phyloP scores from a whole-genome alignment of 2,797 vertebrate species.

The Rhinoraja longicauda region DNA sequence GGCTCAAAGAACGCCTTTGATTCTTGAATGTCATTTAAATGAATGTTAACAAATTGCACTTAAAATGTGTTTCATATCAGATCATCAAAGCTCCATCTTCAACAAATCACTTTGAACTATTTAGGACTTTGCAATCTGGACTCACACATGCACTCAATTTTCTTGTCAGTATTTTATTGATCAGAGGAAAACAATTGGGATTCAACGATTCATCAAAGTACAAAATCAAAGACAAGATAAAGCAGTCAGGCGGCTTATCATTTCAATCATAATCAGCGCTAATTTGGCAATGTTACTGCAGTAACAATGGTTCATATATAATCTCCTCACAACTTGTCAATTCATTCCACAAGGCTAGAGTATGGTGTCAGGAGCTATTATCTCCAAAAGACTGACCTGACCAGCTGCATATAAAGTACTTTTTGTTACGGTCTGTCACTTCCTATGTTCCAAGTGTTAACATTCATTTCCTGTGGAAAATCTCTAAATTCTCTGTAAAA shows the following conservation, averaged over 20 bases:
- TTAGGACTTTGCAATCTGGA: not conserved
- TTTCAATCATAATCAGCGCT: not conserved
- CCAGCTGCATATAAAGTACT: constrained; percentile 30
- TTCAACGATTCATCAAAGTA: not conserved
- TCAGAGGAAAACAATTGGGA: not conserved
- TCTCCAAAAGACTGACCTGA: constrained; percentile 15
- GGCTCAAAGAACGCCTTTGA: not conserved
- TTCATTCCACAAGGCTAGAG: constrained; percentile 1
- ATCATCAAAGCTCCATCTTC: not conserved
- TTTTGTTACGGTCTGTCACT: constrained; percentile 36
- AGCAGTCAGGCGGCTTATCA: not conserved
- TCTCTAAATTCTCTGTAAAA: not conserved
- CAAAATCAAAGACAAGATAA: constrained; percentile 17
- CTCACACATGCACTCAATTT: not conserved
- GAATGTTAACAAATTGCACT: not conserved
- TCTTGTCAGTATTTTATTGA: not conserved
- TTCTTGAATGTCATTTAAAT: not conserved
- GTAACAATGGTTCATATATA: constrained; percentile 16
- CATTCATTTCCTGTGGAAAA: constrained; percentile 39
- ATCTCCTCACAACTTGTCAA: constrained; percentile 32
- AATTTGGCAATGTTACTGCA: not conserved
- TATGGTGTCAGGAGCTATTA: constrained; percentile 28
- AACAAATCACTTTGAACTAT: not conserved
- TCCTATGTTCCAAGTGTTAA: constrained; percentile 35
- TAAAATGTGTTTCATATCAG: not conserved